Percentiles rank a stretch among this genome's conserved stretches.
Evolutionary conservation across 2,797 vertebrate genomes (phyloP).

Genomic region (Leontopithecus rosalia): DNA sequence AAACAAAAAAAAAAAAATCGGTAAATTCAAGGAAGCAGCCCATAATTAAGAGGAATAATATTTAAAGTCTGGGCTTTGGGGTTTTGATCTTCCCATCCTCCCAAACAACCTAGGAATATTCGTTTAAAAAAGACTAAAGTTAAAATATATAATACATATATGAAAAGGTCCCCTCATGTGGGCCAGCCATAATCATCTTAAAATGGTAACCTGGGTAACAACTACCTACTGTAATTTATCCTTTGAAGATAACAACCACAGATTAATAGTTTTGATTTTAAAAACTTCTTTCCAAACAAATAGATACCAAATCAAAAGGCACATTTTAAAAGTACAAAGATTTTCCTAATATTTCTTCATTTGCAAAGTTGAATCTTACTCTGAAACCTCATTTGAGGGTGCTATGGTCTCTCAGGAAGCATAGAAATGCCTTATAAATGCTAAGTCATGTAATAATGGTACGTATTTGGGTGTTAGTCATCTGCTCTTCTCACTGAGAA

Average conservation of each 20-base stretch:
- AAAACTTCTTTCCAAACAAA: slow-evolving; percentile 44
- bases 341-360: not conserved
- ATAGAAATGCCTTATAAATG: not conserved
- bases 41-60: not conserved
- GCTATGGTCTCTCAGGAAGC: not conserved
- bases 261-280: not conserved
- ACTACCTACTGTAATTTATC: not conserved
- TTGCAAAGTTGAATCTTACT: not conserved
- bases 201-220: not conserved
- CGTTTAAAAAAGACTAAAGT: not conserved
- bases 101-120: not conserved
- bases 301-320: not conserved
- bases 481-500: not conserved
- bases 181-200: not conserved
- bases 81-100: not conserved
- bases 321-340: slow-evolving; percentile 21
- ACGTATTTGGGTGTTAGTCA: not conserved
- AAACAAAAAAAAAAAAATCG: not conserved
- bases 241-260: not conserved
- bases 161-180: not conserved
- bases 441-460: not conserved
- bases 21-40: not conserved
- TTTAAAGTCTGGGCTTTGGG: not conserved
- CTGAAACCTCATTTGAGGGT: not conserved
- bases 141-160: not conserved